Percentiles rank a stretch among this genome's conserved stretches.
Conservation (phyloP, 2,888 invertebrate species). For the Pyrrhosoma nymphula region DNA sequence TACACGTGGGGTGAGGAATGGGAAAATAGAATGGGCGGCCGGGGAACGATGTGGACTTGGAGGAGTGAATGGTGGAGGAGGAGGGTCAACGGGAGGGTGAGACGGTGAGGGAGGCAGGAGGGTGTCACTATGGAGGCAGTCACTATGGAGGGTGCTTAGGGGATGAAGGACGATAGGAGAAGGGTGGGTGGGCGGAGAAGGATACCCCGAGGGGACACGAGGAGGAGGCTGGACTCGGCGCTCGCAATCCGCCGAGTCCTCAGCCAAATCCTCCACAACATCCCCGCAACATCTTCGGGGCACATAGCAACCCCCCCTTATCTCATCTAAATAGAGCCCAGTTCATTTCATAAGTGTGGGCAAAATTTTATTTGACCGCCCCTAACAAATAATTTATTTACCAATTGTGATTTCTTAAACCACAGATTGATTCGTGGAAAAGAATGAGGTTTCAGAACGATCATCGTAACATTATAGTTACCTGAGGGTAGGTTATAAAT, state of each 20-base stretch:
- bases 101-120: background rate
- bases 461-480: too few species aligned
- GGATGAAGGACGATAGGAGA: background rate
- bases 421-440: too few species aligned
- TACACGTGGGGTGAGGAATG: background rate
- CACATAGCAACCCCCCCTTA: background rate
- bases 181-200: background rate
- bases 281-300: background rate
- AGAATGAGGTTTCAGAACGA: too few species aligned
- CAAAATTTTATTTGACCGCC: too few species aligned
- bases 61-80: background rate
- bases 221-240: background rate
- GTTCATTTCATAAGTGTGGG: too few species aligned
- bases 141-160: background rate
- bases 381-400: too few species aligned
- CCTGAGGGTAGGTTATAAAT: too few species aligned
- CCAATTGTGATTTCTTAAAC: too few species aligned
- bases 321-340: too few species aligned
- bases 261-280: background rate
- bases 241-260: background rate
- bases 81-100: background rate
- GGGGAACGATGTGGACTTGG: background rate
- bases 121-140: background rate
- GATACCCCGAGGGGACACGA: background rate
- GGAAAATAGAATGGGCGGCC: background rate